Evolutionary conservation across 53 echinoderm and acorn worm species (phyloP).

Genomic region (Crossaster papposus): DNA sequence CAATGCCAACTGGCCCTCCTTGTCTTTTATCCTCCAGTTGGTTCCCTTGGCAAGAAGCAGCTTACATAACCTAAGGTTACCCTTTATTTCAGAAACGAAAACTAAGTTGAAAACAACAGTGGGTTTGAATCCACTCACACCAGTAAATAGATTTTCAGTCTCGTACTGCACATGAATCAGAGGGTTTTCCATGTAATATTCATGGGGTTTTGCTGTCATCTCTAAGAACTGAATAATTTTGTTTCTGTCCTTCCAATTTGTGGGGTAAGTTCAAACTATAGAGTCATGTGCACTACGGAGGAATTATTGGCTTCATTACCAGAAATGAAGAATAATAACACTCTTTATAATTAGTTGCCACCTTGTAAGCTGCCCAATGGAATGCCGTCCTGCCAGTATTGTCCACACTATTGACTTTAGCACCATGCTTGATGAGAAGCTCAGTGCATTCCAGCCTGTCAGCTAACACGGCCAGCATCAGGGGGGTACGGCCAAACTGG

Average conservation of each 20-base stretch:
- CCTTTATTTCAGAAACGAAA: conserved; percentile 44
- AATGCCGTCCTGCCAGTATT: conserved; percentile 85
- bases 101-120: not conserved
- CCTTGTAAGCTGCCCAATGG: conserved; percentile 99
- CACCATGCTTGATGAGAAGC: conserved; percentile 83
- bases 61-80: conserved; percentile 80
- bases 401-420: conserved; percentile 88
- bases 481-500: conserved; percentile 90
- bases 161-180: too few relatives aligned
- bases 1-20: conserved; percentile 85
- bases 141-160: not conserved
- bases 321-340: not conserved
- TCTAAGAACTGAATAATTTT: not conserved
- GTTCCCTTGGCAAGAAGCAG: conserved; percentile 89
- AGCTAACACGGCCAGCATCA: conserved; percentile 89
- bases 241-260: too few relatives aligned
- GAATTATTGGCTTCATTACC: too few relatives aligned
- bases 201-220: not conserved
- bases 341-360: conserved; percentile 9
- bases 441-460: conserved; percentile 94
- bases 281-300: too few relatives aligned
- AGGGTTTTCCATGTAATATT: not conserved
- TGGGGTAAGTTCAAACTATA: too few relatives aligned
- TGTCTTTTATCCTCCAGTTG: conserved; percentile 90
- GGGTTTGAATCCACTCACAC: not conserved